A percentile compares a stretch with the other conserved stretches of the same genome.
phyloP scores from a whole-genome alignment of 2,888 invertebrate species.

The Apamea anceps region DNA sequence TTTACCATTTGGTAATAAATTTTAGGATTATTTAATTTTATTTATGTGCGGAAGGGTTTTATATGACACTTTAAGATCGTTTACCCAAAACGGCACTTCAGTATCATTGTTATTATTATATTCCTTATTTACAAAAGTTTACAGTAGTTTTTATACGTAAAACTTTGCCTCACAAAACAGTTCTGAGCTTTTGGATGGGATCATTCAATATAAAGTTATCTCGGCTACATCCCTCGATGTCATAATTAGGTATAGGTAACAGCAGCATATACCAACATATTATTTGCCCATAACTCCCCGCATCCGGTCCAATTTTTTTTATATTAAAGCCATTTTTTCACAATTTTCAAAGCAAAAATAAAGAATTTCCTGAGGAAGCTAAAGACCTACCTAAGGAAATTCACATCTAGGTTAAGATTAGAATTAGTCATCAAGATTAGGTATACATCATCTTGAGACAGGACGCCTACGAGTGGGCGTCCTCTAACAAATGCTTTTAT shows the following conservation, averaged over 20 bases:
- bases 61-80: background rate
- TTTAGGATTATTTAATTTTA: background rate
- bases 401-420: too few relatives aligned
- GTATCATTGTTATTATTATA: background rate
- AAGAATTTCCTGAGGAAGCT: background rate
- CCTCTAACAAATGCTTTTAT: background rate
- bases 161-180: background rate
- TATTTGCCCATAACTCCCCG: background rate
- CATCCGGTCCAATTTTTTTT: background rate
- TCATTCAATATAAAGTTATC: background rate
- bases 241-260: background rate
- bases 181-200: too few relatives aligned
- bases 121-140: background rate
- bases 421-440: too few relatives aligned
- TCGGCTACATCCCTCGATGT: background rate
- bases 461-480: background rate
- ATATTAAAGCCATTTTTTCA: background rate
- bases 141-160: background rate
- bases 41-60: background rate
- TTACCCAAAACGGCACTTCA: background rate
- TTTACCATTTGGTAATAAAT: background rate
- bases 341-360: background rate
- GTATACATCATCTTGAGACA: background rate
- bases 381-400: too few relatives aligned
- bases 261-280: too few relatives aligned